These are phyloP conservation scores for Patella caerulea DNA, from an alignment of 2,888 invertebrate genomes.

Conservation along the genomic window DNA sequence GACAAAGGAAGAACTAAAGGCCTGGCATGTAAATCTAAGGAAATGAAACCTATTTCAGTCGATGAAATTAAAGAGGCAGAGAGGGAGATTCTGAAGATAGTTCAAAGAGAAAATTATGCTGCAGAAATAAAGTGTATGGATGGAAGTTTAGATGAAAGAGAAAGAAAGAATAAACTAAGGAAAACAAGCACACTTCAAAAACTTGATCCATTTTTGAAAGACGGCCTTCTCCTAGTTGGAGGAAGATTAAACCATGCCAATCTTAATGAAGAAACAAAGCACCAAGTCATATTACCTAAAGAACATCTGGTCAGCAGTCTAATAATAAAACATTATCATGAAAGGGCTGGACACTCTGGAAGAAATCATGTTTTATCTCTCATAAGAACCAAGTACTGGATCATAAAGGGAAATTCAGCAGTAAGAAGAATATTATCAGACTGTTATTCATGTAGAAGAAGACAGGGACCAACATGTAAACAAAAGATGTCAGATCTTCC, in stretches of 20 bases:
- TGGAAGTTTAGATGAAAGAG: background rate
- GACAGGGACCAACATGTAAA: background rate
- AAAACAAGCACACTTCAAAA: background rate
- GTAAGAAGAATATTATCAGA: background rate
- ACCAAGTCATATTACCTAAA: conserved; percentile 18
- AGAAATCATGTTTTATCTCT: background rate
- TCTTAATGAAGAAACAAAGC: conserved; percentile 6
- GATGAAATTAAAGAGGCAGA: conserved; percentile 1
- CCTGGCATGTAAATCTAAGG: background rate
- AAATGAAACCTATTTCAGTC: background rate
- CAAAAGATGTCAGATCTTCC: conserved; percentile 28
- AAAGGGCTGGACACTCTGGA: background rate
- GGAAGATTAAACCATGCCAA: background rate
- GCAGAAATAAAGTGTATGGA: background rate
- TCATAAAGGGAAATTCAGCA: background rate
- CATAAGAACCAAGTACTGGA: background rate
- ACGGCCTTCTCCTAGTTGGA: conserved; percentile 9
- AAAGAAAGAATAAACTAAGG: background rate
- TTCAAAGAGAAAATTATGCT: background rate
- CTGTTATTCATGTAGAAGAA: background rate
- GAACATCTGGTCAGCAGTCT: conserved; percentile 11
- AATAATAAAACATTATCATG: conserved; percentile 14
- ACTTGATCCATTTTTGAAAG: background rate
- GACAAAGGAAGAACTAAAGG: background rate
- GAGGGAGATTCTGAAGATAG: background rate